Percentiles rank a stretch among this genome's conserved stretches.
Conservation (phyloP, 1,140 invertebrate species). For the Steinernema feltiae region DNA sequence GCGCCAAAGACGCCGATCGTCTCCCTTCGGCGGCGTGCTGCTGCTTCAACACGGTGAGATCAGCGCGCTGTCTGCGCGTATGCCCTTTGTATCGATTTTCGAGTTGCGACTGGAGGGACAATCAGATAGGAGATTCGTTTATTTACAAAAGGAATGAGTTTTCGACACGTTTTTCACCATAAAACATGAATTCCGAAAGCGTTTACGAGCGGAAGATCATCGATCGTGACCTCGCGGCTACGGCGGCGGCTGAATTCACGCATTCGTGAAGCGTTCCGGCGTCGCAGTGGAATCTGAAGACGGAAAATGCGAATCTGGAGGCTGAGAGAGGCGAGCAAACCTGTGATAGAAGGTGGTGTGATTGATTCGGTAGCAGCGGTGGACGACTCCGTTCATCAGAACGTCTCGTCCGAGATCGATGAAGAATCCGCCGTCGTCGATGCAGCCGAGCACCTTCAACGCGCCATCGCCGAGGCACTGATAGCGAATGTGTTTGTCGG, state of each 20-base stretch:
- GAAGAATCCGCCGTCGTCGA: slow-evolving; percentile 52
- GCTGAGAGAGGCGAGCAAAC: slow-evolving; percentile 23
- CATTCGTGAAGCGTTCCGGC: not conserved
- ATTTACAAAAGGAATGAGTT: not conserved
- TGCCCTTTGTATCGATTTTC: no score
- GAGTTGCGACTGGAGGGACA: no score
- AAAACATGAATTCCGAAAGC: not conserved
- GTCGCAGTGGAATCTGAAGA: not conserved
- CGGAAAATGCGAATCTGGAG: not conserved
- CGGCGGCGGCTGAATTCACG: not conserved
- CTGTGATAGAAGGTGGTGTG: slow-evolving; percentile 55
- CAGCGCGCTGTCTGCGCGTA: no score
- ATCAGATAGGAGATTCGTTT: no score
- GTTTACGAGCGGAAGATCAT: not conserved
- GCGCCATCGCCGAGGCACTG: slow-evolving; percentile 44
- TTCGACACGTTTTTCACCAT: not conserved
- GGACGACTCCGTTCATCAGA: slow-evolving; percentile 53
- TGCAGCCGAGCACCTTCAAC: slow-evolving; percentile 47
- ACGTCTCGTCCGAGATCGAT: slow-evolving; percentile 53
- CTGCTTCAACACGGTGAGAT: no score
- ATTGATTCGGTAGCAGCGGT: slow-evolving; percentile 52
- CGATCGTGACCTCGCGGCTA: not conserved
- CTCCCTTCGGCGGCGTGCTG: no score
- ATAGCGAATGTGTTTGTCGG: slow-evolving; percentile 56
- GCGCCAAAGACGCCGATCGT: no score